phyloP scores from a whole-genome alignment of 2,888 invertebrate species.

The Spicauda simplicius region DNA sequence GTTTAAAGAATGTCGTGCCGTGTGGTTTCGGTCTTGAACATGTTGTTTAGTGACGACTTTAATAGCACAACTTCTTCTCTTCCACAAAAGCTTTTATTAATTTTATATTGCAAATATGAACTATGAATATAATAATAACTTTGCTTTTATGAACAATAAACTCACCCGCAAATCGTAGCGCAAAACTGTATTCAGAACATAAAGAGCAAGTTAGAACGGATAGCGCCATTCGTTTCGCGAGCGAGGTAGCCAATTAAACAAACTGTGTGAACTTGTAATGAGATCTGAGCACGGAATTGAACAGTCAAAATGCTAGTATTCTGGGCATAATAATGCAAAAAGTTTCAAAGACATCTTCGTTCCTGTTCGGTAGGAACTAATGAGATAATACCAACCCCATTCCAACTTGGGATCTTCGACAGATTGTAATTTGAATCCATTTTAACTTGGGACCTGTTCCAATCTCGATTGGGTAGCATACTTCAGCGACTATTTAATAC shows the following conservation, averaged over 20 bases:
- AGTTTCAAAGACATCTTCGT: constrained; percentile 39
- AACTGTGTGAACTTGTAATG: constrained; percentile 50
- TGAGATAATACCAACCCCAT: constrained; percentile 20
- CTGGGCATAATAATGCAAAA: constrained; percentile 37
- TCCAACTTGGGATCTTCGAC: constrained; percentile 20
- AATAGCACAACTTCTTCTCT: too few relatives aligned
- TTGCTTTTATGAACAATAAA: too few relatives aligned
- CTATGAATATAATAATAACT: too few relatives aligned
- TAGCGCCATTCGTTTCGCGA: too few relatives aligned
- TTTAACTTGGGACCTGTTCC: too few relatives aligned
- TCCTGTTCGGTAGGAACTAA: constrained; percentile 33
- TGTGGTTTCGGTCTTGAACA: too few relatives aligned
- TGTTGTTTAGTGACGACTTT: too few relatives aligned
- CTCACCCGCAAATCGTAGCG: too few relatives aligned
- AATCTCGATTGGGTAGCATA: constrained; percentile 4
- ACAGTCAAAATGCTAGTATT: constrained; percentile 42
- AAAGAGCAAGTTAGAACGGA: neutral
- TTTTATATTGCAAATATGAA: too few relatives aligned
- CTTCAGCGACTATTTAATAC: constrained; percentile 35
- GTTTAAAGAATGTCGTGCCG: too few relatives aligned
- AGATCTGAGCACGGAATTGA: constrained; percentile 46
- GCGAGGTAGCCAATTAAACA: constrained; percentile 38
- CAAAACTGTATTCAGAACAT: neutral
- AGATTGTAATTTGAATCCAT: constrained; percentile 7
- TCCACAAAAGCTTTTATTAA: too few relatives aligned